Base-by-base conservation (phyloP, 2,797 vertebrate genomes). In the Ceryle rudis region DNA sequence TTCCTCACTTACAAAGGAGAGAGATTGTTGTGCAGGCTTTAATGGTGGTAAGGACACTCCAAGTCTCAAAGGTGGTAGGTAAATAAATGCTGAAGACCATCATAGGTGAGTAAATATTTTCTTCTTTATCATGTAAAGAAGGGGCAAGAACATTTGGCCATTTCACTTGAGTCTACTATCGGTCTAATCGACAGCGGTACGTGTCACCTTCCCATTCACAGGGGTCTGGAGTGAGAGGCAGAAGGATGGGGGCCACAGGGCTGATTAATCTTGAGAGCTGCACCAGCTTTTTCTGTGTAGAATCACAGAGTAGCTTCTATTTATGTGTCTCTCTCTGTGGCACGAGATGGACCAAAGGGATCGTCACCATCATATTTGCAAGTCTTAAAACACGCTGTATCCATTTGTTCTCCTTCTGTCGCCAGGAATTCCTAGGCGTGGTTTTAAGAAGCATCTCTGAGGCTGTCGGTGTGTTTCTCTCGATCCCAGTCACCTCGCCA, bases 191-290 rank as follows among this genome's bases (percentile, higher is more conserved):
- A 0, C 64, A 28, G 0, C 3, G 33, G 28, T 3, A 4, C 3
- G 0, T 3, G 13, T 23, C 51, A 5, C 21, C 35, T 20, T 42
- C 54, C 21, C 22, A 0, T 5, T 42, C 16, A 0, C 2, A 2
- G 41, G 2, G 0, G 13, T 37, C 9, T 52, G 66, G 62, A 26
- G 44, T 9, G 33, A 47, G 35, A 51, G 47, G n/a, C 19, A 54
- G 78, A 46, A 58, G 26, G 2, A 2, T 7, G 14, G 9, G 20
- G 51, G 16, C 12, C 33, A 42, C 6, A 9, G 26, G 15, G 23
- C 49, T 86, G 14, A 2, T 20, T 51, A 8, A 6, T 31, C n/a
- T 37, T 28, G 9, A 29, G 13, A 37, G 51, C 33, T 21, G 8
- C 23, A 18, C 7, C 35, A 6, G 28, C 5, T 11, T 29, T 23